These are phyloP conservation scores for Coendou prehensilis DNA, from an alignment of 2,797 vertebrate species.

Conservation along the genomic window DNA sequence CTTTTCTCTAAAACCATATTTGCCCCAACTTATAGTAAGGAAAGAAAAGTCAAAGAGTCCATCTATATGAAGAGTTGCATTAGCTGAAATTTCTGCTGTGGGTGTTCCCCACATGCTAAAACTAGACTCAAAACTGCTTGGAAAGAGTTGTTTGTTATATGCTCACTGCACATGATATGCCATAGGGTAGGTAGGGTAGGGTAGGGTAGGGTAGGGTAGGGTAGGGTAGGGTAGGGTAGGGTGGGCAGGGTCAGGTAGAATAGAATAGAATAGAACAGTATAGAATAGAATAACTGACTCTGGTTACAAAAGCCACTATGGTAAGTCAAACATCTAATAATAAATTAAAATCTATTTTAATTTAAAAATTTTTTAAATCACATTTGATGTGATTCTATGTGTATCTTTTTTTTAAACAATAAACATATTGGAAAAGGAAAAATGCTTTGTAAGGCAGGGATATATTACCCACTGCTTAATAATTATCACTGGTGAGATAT, in stretches of 20 bases:
- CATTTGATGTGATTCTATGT: background rate
- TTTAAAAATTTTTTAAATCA: no score
- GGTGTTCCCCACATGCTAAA: background rate
- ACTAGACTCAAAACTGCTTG: background rate
- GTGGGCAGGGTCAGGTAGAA: no score
- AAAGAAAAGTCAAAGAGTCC: background rate
- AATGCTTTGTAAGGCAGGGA: constrained; percentile 13
- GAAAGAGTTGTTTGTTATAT: background rate
- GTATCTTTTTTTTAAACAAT: background rate
- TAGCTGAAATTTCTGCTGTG: background rate
- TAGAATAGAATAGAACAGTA: background rate
- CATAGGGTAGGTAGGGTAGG: background rate
- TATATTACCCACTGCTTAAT: constrained; percentile 18
- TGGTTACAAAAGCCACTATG: background rate
- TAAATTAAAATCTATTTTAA: background rate
- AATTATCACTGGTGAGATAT: background rate
- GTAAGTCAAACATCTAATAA: background rate
- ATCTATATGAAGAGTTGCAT: background rate
- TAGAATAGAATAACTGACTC: background rate
- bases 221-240: background rate
- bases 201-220: background rate
- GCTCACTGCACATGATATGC: background rate
- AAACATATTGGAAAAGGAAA: background rate
- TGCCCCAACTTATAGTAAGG: background rate
- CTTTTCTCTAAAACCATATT: constrained; percentile 1